Base-by-base conservation (phyloP, 1,140 invertebrate genomes). In the Nylanderia fulva region DNA sequence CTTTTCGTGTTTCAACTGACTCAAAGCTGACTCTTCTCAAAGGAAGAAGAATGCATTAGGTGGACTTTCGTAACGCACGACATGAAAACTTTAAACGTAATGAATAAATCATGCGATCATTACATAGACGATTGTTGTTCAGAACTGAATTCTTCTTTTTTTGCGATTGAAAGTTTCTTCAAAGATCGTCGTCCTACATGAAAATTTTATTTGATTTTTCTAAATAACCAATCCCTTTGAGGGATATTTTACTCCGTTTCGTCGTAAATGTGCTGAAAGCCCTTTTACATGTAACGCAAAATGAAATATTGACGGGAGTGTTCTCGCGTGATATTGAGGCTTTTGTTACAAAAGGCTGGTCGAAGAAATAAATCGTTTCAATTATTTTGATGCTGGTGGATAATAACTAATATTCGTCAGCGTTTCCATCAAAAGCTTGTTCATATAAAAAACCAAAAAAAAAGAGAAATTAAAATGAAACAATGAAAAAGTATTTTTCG, bases 51-150 rank as follows among this genome's bases (percentile, higher is more conserved):
- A 42, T 42, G 24, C 21, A 2, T 24, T 48, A 7, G 1, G 27
- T 39, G 60, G 39, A 66, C 27, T 66, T 36, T 33, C 2, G 21
- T 42, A 24, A 68, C 15, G 42, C 63, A 11, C 13, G 15, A 18
- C 29, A 29, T 27, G 24, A 42, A 66, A 69, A 80, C 77, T 58
- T 80, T 13, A 24, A 21, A 1, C 1, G 6, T 11, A 9, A 60
- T 82, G 77, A 82, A 72, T 82, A 72, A 82, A 60, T 52, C 52
- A 72, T 72, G n/a, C 48, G 39, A 18, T 8, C 52, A n/a, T n/a
- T n/a, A n/a, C n/a, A n/a, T n/a, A 39, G 45, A 48, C 21, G 36
- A 71, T 80, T 80, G 42, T 64, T 42, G 36, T 71, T n/a, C n/a
- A n/a, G n/a, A n/a, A 58, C 9, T 4, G 1, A 18, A 29, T 36